Evolutionary conservation across 2,113 vertebrate species (phyloP), one percentile per base, ranked within the genome.

Genomic region (Ursus arctos): DNA sequence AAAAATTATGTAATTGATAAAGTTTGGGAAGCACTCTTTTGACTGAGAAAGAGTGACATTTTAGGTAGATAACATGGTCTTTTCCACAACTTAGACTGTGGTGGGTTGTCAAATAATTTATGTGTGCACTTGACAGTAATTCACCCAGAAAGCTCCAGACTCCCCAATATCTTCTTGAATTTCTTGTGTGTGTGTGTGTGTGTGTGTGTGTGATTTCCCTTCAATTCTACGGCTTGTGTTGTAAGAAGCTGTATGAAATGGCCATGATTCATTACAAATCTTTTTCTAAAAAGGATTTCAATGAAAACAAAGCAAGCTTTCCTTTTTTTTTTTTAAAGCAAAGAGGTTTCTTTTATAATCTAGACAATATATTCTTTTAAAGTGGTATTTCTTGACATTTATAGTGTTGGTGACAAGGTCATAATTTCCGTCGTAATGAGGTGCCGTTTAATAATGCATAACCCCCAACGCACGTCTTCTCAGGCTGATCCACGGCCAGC

Each of bases 351-450:
- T 97, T 98, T 98, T 98, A 98, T 98, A 98, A 99, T 98, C 97
- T 98, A 98, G 98, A 97, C 98, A 97, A 97, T 99, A 97, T 97
- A 98, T 98, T 98, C 97, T 97, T 98, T 98, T 98, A 98, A 99
- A 99, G 97, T 97, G 97, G 74, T 95, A 97, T 98, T 95, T 98
- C 97, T 98, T 98, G 98, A 99, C 98, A 98, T 99, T 99, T 98
- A 98, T 82, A 97, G 98, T 98, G 94, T 92, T 97, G 76, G 97
- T 98, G 98, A 99, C 98, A 98, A 98, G 98, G 98, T 98, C 98
- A 97, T 98, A 98, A 98, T 98, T 99, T 99, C 98, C 97, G 96
- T 95, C 4, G 28, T 98, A 98, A 98, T 97, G 88, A 97, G 96
- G 65, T 61, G 91, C 80, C 94, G 97, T 98, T 98, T 97, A 97